Base-by-base conservation (phyloP, 1,140 invertebrate species). In the Bombyx mandarina region DNA sequence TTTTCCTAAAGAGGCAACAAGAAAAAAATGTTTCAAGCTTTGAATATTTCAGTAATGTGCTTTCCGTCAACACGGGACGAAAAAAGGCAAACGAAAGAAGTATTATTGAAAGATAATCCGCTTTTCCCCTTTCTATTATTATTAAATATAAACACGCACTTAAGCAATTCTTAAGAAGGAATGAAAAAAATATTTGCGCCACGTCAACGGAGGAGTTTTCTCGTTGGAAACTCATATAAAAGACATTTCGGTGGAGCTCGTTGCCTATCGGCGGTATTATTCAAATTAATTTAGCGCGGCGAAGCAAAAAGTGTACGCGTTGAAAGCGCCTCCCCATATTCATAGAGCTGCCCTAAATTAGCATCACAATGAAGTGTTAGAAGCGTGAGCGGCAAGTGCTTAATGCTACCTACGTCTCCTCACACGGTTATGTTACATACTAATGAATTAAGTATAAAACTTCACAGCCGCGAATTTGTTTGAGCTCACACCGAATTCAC, bases 321-420 rank as follows among this genome's bases (percentile, higher is more conserved):
- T 56, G 66, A 65, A 68, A 69, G 62, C 56, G 59, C 70, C 58
- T 67, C 78, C 77, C 71, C 82, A 82, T 83, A 84, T 86, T 83
- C 82, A 83, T 83, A 82, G 78, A 67, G 73, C 71, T 77, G 80
- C 69, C 79, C 79, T 66, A 75, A 82, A 86, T 86, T 86, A 83
- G 78, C 83, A 86, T 86, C 73, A 83, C 80, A 86, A 86, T 86
- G 80, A 85, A 82, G 79, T 82, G 80, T 82, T 77, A 71, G 72
- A 72, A 63, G 71, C 71, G 69, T 70, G 73, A 71, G 69, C 67
- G 70, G 72, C 72, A 73, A 85, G 76, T 71, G 79, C 79, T 78
- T 77, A 85, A 81, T 75, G 77, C 77, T 70, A 69, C 67, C 75
- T 77, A 73, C 75, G 69, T 79, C 74, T 83, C 77, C 66, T 69